Percentiles rank a stretch among this genome's conserved stretches.
Conservation (phyloP, 2,888 invertebrate species). For the Orthosia cruda region DNA sequence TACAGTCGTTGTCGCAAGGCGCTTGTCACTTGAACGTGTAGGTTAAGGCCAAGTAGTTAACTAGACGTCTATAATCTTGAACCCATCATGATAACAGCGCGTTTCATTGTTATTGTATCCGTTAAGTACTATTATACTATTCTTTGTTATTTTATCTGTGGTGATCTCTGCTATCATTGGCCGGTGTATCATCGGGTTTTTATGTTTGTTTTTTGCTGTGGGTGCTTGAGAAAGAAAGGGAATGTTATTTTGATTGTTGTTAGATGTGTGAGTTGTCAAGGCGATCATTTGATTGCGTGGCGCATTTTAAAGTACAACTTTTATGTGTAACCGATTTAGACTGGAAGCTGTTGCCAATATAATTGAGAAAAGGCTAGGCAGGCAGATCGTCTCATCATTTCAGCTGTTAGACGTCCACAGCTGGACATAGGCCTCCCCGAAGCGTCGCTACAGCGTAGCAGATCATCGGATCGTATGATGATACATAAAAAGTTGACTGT, state of each 20-base stretch:
- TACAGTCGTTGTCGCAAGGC: neutral
- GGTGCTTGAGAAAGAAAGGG: constrained; percentile 1
- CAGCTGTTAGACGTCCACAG: too few species aligned
- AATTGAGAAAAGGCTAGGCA: too few species aligned
- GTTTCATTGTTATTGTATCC: constrained; percentile 44
- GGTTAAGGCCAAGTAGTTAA: neutral
- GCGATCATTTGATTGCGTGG: neutral
- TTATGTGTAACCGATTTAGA: neutral
- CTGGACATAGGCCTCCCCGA: too few species aligned
- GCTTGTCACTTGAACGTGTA: neutral
- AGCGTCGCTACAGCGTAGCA: too few species aligned
- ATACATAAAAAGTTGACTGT: too few species aligned
- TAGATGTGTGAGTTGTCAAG: neutral
- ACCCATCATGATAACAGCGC: constrained; percentile 46
- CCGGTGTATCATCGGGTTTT: constrained; percentile 32
- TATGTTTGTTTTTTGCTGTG: constrained; percentile 41
- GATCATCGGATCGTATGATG: too few species aligned
- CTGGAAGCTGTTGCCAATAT: too few species aligned
- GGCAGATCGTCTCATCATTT: too few species aligned
- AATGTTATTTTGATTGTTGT: constrained; percentile 30
- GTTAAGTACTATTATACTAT: constrained; percentile 31
- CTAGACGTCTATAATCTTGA: constrained; percentile 31
- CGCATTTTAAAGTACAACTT: neutral
- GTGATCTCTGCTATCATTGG: constrained; percentile 47
- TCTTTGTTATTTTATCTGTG: constrained; percentile 51